Conservation (phyloP, 2,113 vertebrate genomes). For the Dolichallabes microphthalmus region DNA sequence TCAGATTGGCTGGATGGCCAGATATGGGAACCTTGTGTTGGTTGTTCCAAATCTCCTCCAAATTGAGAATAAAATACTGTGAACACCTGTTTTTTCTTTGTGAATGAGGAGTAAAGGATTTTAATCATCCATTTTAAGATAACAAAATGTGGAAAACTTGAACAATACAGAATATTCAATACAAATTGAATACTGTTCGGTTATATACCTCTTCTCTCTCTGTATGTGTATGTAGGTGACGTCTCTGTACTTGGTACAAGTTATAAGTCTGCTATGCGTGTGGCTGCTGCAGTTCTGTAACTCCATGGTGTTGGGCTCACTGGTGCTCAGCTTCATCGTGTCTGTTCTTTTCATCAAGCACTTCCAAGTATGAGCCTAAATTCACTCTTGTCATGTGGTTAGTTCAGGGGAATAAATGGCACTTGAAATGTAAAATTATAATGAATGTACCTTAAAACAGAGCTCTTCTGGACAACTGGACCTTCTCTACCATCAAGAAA, state of each 20-base stretch:
- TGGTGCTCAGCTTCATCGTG: slow-evolving; percentile 89
- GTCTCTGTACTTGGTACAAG: slow-evolving; percentile 82
- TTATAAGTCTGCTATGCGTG: slow-evolving; percentile 82
- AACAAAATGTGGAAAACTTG: too few species aligned
- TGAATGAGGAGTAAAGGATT: too few species aligned
- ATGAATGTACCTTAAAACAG: not conserved
- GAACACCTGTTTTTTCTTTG: not conserved
- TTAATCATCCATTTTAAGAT: too few species aligned
- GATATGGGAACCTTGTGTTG: too few species aligned
- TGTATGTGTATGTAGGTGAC: slow-evolving; percentile 71
- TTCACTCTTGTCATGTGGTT: not conserved
- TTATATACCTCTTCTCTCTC: not conserved
- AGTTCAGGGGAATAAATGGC: not conserved
- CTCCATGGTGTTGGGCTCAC: slow-evolving; percentile 92
- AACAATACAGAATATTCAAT: not conserved
- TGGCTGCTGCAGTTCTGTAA: slow-evolving; percentile 94
- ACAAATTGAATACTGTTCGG: not conserved
- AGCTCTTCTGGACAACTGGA: not conserved
- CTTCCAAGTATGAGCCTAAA: slow-evolving; percentile 72
- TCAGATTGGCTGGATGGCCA: too few species aligned
- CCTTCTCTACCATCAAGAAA: not conserved
- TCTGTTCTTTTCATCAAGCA: slow-evolving; percentile 81
- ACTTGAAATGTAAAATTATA: not conserved
- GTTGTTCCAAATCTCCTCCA: too few species aligned
- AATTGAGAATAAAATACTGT: too few species aligned